Percentiles rank a stretch among this genome's conserved stretches.
These are phyloP conservation scores for Phalacrocorax carbo DNA, from an alignment of 2,113 vertebrate genomes.

Conservation along the genomic window DNA sequence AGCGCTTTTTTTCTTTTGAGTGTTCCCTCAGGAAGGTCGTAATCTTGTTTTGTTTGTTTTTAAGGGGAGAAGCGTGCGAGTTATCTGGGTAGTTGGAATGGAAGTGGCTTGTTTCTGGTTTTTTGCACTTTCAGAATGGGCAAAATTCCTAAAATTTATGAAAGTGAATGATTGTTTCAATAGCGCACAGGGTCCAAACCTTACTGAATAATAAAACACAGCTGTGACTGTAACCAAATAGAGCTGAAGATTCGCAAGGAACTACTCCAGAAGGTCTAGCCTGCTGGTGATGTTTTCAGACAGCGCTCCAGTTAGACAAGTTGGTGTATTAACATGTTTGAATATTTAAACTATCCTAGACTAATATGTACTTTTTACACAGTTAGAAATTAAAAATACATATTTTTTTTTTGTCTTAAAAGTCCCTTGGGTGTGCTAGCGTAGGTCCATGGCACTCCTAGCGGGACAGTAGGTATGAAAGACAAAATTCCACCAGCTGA, in stretches of 20 bases:
- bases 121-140: neutral
- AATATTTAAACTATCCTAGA: neutral
- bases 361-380: neutral
- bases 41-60: neutral
- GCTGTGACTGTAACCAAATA: neutral
- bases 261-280: neutral
- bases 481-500: neutral
- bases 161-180: conserved; percentile 1
- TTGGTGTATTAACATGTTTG: neutral
- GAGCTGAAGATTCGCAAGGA: neutral
- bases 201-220: neutral
- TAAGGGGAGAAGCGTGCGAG: neutral
- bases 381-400: neutral
- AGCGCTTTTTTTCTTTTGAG: neutral
- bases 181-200: neutral
- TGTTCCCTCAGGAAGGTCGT: neutral
- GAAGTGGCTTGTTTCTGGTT: neutral
- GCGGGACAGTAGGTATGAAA: neutral
- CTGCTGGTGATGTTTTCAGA: neutral
- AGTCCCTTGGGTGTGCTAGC: neutral
- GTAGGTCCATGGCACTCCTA: neutral
- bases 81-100: neutral
- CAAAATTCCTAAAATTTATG: neutral
- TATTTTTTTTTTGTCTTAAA: neutral
- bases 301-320: neutral